Conservation (phyloP, 2,797 vertebrate genomes). For the Rhincodon typus region DNA sequence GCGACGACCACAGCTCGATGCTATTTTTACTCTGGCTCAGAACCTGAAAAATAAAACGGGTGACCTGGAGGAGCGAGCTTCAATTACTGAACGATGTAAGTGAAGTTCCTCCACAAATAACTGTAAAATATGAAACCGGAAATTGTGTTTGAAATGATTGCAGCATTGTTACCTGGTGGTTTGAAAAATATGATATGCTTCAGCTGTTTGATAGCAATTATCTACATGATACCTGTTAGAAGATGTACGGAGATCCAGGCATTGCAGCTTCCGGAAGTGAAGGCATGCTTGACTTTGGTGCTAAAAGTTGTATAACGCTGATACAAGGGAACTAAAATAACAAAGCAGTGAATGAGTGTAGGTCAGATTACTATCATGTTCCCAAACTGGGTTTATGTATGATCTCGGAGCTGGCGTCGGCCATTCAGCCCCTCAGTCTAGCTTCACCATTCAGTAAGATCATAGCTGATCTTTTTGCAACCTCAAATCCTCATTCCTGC, state of each 20-base stretch:
- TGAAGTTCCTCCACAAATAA: constrained; percentile 3
- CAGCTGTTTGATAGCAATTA: neutral
- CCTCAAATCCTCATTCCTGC: too few relatives aligned
- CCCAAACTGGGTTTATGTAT: neutral
- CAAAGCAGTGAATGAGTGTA: neutral
- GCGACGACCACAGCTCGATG: constrained; percentile 82
- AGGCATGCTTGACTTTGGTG: too few relatives aligned
- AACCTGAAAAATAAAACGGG: constrained; percentile 98
- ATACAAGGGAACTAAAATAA: neutral
- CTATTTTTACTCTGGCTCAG: constrained; percentile 87
- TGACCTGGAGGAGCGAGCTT: constrained; percentile 80
- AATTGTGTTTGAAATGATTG: neutral
- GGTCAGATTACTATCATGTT: neutral
- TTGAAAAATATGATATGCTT: neutral
- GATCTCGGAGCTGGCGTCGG: too few relatives aligned
- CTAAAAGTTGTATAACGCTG: neutral
- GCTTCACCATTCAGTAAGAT: too few relatives aligned
- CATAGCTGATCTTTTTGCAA: too few relatives aligned
- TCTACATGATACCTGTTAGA: neutral
- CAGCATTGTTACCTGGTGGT: neutral
- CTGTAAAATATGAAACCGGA: neutral
- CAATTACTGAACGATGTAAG: constrained; percentile 88
- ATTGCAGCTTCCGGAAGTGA: neutral
- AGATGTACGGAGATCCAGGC: neutral
- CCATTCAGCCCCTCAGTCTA: too few relatives aligned